Evolutionary conservation across 30 jellyfish, hydroid and myxozoan genomes (phyloP).

Genomic region (Hydractinia symbiolongicarpus): DNA sequence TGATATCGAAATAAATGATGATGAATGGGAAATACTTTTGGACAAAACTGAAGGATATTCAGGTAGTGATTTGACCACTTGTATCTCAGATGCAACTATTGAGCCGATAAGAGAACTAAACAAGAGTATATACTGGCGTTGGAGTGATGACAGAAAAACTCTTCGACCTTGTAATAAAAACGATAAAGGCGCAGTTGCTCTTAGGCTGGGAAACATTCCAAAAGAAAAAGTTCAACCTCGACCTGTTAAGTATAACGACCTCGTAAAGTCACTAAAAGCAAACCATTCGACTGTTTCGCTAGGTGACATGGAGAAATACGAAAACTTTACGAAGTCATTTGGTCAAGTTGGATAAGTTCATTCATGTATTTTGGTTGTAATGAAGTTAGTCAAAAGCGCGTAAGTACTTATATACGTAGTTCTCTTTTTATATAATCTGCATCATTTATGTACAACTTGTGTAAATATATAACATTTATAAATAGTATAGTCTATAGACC

Average conservation of each 20-base stretch:
- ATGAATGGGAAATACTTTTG: constrained; percentile 57
- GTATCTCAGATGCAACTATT: constrained; percentile 84
- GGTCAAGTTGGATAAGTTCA: constrained; percentile 30
- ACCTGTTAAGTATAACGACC: constrained; percentile 47
- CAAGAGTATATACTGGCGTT: constrained; percentile 50
- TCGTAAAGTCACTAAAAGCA: constrained; percentile 36
- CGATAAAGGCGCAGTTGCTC: constrained; percentile 61
- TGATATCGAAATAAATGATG: constrained; percentile 27
- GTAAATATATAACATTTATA: constrained; percentile 14
- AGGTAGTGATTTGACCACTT: constrained; percentile 90
- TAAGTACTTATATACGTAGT: neutral
- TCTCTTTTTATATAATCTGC: constrained; percentile 2
- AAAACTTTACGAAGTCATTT: constrained; percentile 21
- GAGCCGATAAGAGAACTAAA: constrained; percentile 84
- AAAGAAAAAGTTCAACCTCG: constrained; percentile 81
- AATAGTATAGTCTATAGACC: constrained; percentile 7
- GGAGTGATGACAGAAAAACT: constrained; percentile 70
- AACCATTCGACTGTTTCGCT: constrained; percentile 62
- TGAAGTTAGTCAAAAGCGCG: neutral
- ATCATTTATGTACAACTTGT: constrained; percentile 8
- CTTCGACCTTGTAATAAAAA: constrained; percentile 53
- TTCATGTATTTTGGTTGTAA: neutral
- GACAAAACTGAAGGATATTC: constrained; percentile 85
- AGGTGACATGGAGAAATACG: constrained; percentile 44
- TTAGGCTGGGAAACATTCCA: constrained; percentile 58